phyloP scores from a whole-genome alignment of 1,140 invertebrate species.

The Pissodes strobi region DNA sequence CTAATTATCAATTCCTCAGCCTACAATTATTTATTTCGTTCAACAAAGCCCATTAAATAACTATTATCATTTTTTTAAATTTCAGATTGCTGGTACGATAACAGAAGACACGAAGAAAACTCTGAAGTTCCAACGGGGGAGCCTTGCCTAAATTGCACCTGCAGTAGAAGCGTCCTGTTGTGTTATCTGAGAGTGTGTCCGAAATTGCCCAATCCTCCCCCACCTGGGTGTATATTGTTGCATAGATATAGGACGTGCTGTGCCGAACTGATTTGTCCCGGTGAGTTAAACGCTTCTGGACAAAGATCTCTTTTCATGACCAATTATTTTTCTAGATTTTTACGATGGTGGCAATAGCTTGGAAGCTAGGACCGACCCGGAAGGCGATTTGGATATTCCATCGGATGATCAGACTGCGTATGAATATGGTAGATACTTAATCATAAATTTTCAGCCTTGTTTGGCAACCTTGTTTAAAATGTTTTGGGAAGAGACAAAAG shows the following conservation, averaged over 20 bases:
- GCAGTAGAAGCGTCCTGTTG: conserved; percentile 69
- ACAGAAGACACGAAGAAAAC: conserved; percentile 66
- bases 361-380: conserved; percentile 43
- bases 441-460: not conserved
- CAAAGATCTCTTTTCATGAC: no score
- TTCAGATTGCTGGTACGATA: conserved; percentile 70
- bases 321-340: conserved; percentile 20
- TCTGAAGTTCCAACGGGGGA: conserved; percentile 68
- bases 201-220: conserved; percentile 72
- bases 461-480: not conserved
- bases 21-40: no score
- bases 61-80: no score
- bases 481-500: no score
- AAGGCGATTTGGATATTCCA: conserved; percentile 25
- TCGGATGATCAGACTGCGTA: conserved; percentile 8
- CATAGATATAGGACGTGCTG: conserved; percentile 73
- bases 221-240: conserved; percentile 70
- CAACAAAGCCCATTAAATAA: no score
- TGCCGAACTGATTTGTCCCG: conserved; percentile 73
- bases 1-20: no score
- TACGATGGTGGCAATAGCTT: conserved; percentile 38
- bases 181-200: conserved; percentile 79
- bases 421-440: conserved; percentile 26
- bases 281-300: no score
- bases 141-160: conserved; percentile 78